Evolutionary conservation across 2,113 vertebrate genomes (phyloP), one percentile per base, ranked within the genome.

Genomic region (Thalassarche chlororhynchos): DNA sequence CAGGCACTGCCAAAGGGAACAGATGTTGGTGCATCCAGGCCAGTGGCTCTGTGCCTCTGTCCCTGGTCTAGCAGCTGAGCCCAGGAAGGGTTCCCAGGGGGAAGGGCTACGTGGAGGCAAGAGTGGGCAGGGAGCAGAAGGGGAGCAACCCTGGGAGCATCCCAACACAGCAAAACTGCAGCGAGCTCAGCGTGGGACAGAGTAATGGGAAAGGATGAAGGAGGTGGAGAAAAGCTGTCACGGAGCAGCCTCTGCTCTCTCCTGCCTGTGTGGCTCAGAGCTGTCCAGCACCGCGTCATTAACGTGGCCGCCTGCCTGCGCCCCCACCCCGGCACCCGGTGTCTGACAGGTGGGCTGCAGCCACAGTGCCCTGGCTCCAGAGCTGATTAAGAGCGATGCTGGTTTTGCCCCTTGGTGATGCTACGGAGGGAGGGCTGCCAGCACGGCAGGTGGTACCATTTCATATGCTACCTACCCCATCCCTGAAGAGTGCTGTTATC

Each of bases 281-380:
- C 72, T 4, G 1, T 54, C 60, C 38, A 70, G 69, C 84, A 40
- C 20, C 1, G 3, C 5, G 2, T 46, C 36, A 21, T 44, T 86
- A 81, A n/a, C 0, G 7, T 29, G 31, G 42, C 66, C 4, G 17
- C 93, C 90, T 91, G 60, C 36, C 81, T 78, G 31, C 5, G 0
- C 2, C 1, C 42, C 46, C 5, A 1, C n/a, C 60, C 38, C 1
- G 2, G 71, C 72, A 90, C 72, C 65, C 18, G 0, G 24, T 21
- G 40, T 34, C 86, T 70, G 58, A 29, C 69, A 34, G 60, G 49
- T 3, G 1, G 24, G n/a, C 68, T 92, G 72, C 55, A 90, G 64
- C 51, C 34, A 3, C 64, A 23, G 17, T 28, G 14, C 19, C 74
- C 52, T 65, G 70, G 64, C 80, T 86, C 34, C 57, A 31, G 32